Base-by-base conservation (phyloP, 1,140 invertebrate species). In the Ectropis grisescens region DNA sequence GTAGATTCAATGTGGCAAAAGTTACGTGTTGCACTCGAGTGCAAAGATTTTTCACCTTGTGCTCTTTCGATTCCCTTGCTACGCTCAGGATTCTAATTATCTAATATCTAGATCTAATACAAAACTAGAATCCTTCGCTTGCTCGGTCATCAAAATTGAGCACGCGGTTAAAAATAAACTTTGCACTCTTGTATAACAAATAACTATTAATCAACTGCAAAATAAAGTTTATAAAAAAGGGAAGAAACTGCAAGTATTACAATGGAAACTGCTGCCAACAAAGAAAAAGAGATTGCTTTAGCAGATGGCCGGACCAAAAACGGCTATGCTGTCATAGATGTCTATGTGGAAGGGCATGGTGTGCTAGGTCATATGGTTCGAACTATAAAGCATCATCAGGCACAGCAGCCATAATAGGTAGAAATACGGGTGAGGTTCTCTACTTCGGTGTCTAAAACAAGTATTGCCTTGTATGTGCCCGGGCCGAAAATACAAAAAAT, bases 381-480 rank as follows among this genome's bases (percentile, higher is more conserved):
- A 30, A 30, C 7, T 30, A 30, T 30, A 30, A 19, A 16, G 29
- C 14, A 9, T n/a, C 19, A 8, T 30, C 29, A n/a, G 29, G 29
- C 11, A 15, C 13, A 2, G 57, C 37, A 10, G 43, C 45, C 1
- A 65, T 83, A 13, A 42, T 82, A 33, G 80, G 75, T 2, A 30
- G 35, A 11, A 31, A 52, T 23, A 69, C 68, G 1, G 45, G 53
- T 19, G 53, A 76, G 48, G 46, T 82, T 7, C 43, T 84, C 1
- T 74, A 58, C 36, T 33, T 71, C 15, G 65, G 53, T 4, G 44
- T 75, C 1, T 37, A 68, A 35, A n/a, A n/a, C n/a, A n/a, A n/a
- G n/a, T n/a, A n/a, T n/a, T n/a, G n/a, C n/a, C n/a, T n/a, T n/a
- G n/a, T n/a, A n/a, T n/a, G n/a, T n/a, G n/a, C n/a, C n/a, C n/a